Evolutionary conservation across 2,797 vertebrate species (phyloP).

Genomic region (Oreochromis mossambicus): DNA sequence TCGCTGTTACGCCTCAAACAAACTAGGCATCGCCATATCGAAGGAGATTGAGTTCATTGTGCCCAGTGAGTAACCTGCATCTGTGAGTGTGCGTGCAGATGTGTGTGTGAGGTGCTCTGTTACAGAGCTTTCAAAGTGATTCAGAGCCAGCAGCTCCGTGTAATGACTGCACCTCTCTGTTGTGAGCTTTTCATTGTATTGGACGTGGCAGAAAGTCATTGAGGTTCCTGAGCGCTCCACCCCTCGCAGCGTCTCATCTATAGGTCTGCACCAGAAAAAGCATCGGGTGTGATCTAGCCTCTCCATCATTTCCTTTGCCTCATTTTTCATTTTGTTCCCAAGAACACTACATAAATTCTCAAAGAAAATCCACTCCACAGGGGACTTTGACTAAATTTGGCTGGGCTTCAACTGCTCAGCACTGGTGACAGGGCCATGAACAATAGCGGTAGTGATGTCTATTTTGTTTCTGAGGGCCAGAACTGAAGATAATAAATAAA

Average conservation of each 20-base stretch:
- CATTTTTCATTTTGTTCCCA: constrained; percentile 54
- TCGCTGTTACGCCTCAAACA: constrained; percentile 88
- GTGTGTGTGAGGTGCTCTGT: constrained; percentile 25
- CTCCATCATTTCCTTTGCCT: constrained; percentile 51
- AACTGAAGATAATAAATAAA: not conserved
- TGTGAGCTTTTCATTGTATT: constrained; percentile 52
- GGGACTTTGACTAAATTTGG: constrained; percentile 35
- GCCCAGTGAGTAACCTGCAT: constrained; percentile 82
- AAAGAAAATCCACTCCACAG: constrained; percentile 34
- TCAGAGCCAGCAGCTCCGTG: constrained; percentile 41
- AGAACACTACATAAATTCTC: constrained; percentile 49
- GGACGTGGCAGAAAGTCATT: constrained; percentile 57
- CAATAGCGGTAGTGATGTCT: constrained; percentile 32
- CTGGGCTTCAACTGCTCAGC: constrained; percentile 35
- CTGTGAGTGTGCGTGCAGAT: not conserved
- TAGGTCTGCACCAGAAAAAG: not conserved
- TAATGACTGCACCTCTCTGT: constrained; percentile 42
- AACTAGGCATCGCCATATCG: constrained; percentile 88
- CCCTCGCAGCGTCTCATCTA: constrained; percentile 21
- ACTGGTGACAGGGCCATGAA: constrained; percentile 11
- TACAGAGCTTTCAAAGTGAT: constrained; percentile 61
- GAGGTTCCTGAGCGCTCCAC: constrained; percentile 28
- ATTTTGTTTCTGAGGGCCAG: constrained; percentile 33
- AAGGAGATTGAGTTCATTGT: constrained; percentile 90
- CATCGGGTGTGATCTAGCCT: constrained; percentile 22